Percentiles rank a stretch among this genome's conserved stretches.
phyloP scores from a whole-genome alignment of 1,140 invertebrate species.

The Zaprionus ghesquierei region DNA sequence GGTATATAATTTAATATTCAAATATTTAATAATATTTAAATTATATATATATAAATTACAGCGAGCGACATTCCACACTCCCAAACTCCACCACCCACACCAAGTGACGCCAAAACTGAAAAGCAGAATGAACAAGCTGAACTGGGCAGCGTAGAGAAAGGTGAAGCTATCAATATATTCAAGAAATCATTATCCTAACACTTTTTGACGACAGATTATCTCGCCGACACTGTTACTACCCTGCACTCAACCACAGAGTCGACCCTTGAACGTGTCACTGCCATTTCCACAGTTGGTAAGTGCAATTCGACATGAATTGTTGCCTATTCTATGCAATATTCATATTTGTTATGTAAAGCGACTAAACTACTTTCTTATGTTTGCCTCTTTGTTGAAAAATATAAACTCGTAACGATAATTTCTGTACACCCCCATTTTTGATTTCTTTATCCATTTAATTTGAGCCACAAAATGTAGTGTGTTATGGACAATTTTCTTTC shows the following conservation, averaged over 20 bases:
- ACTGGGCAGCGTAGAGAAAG: slow-evolving; percentile 53
- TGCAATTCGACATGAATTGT: slow-evolving; percentile 47
- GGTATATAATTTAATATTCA: background rate
- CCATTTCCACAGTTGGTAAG: slow-evolving; percentile 81
- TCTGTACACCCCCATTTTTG: slow-evolving; percentile 56
- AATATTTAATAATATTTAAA: background rate
- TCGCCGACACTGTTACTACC: slow-evolving; percentile 70
- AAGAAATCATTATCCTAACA: background rate
- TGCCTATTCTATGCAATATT: slow-evolving; percentile 60
- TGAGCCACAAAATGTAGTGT: slow-evolving; percentile 62
- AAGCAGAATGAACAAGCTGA: slow-evolving; percentile 56
- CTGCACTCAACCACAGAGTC: slow-evolving; percentile 77
- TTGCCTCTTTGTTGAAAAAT: slow-evolving; percentile 66
- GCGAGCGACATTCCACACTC: slow-evolving; percentile 79
- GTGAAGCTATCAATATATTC: slow-evolving; percentile 12
- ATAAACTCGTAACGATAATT: slow-evolving; percentile 51
- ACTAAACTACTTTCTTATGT: slow-evolving; percentile 60
- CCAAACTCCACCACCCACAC: slow-evolving; percentile 81
- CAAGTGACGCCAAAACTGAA: slow-evolving; percentile 73
- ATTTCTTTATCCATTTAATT: slow-evolving; percentile 41
- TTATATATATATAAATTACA: slow-evolving; percentile 11
- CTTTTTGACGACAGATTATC: slow-evolving; percentile 47
- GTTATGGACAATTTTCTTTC: slow-evolving; percentile 18
- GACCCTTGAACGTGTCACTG: slow-evolving; percentile 74
- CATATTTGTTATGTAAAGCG: slow-evolving; percentile 73